Base-by-base conservation (phyloP, 2,797 vertebrate species). In the Lithobates pipiens region DNA sequence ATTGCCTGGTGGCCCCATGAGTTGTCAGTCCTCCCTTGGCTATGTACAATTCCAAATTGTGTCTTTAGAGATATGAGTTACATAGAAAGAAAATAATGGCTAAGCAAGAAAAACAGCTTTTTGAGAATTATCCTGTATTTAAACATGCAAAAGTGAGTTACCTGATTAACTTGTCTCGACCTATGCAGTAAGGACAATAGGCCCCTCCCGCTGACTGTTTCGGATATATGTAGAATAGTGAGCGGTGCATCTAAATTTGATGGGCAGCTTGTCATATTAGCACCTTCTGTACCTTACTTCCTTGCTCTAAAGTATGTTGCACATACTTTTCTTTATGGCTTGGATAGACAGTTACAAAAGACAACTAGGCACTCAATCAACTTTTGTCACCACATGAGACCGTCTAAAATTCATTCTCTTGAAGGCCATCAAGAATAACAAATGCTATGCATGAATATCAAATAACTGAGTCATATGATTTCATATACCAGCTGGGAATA, bases 401-500 rank as follows among this genome's bases (percentile, higher is more conserved):
- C 2, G 46, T 32, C 67, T 15, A 54, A 71, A 44, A 80, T 36
- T 80, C 78, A 80, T 70, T 23, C 21, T 57, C 9, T 25, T 71
- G 27, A 80, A 70, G 68, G 78, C 42, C 69, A 32, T 25, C 25
- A 44, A 32, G 77, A 68, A 68, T 36, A 79, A 36, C 36, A 65
- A n/a, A 13, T 25, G 34, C 57, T 39, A 61, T 77, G 16, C n/a
- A 27, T 57, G 46, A 36, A 57, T 57, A 36, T 70, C 67, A 71
- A 34, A 32, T 23, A 10, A 71, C 29, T 39, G 44, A 71, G 44
- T 25, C 68, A 71, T 57, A 57, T 34, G n/a, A 71, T 71, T 32
- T 46, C 44, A 57, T 71, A 23, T 71, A 80, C 44, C 67, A 69
- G 46, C 67, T 25, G 67, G 44, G 78, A 69, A 80, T 46, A 13